Evolutionary conservation across 2,797 vertebrate species (phyloP), one percentile per base, ranked within the genome.

Genomic region (Enteromius argenteus): DNA sequence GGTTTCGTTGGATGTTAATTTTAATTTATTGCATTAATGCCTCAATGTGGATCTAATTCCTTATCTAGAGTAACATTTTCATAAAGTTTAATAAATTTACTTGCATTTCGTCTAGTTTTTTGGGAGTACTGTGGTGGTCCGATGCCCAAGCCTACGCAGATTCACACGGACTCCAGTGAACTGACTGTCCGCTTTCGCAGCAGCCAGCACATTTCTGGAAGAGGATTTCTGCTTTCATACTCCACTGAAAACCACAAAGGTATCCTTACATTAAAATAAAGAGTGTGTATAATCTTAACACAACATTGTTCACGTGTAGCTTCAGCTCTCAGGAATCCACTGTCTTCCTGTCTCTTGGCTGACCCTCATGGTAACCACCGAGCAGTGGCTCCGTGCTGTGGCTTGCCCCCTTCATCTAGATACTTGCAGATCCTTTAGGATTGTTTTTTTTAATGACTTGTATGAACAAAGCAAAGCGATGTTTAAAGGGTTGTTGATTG

Each of bases 161-260:
- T 96, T 15, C 90, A 93, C 86, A 89, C 95, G 64, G 93, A 96
- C 53, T 91, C 93, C 60, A 96, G 90, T 3, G 94, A 96, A 89
- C 92, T 96, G 0, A 96, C 92, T 7, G 89, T 97, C 87, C 94
- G 88, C 77, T 97, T 97, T 91, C 90, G 91, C 81, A 96, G 96
- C 72, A 93, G 95, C 56, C 93, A 91, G 19, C 96, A 96, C 0
- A 88, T 95, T 62, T 96, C 96, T 1, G 96, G 96, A 62, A 93
- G 96, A 83, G 96, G 96, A 4, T 97, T 97, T 90, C 91, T 96
- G 80, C 91, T 97, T 62, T 96, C 96, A 62, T 97, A 96, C 72
- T 92, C 94, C 60, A 95, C 94, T 3, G 94, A 93, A 21, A 95
- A 96, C 89, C 94, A 95, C 86, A 95, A 94, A 94, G 96, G 96